Conservation (phyloP, 2,797 vertebrate species). For the Chaunax sp. region DNA sequence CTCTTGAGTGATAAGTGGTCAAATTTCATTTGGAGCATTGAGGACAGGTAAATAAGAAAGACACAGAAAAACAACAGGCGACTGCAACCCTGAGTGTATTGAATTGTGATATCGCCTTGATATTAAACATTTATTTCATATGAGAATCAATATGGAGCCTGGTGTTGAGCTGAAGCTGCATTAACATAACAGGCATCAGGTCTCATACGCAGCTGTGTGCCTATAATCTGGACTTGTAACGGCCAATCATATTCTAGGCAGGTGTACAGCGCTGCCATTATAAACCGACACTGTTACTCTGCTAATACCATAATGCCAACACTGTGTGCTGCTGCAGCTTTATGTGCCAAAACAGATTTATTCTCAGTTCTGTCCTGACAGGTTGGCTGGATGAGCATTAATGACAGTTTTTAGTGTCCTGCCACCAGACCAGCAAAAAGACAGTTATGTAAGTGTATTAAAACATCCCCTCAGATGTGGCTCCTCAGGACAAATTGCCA, state of each 20-base stretch:
- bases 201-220: too few relatives aligned
- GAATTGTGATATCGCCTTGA: not conserved
- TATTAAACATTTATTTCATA: not conserved
- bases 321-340: not conserved
- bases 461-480: constrained; percentile 16
- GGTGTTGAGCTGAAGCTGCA: not conserved
- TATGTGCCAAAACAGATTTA: not conserved
- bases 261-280: not conserved
- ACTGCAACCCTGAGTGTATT: too few relatives aligned
- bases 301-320: too few relatives aligned
- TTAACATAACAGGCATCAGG: too few relatives aligned
- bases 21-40: too few relatives aligned
- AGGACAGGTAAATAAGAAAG: too few relatives aligned
- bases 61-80: too few relatives aligned
- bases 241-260: not conserved
- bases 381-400: not conserved
- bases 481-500: constrained; percentile 40
- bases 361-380: not conserved
- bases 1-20: too few relatives aligned
- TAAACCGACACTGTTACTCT: not conserved
- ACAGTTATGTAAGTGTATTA: constrained; percentile 20
- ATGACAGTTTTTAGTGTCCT: constrained; percentile 5
- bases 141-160: not conserved
- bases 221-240: not conserved
- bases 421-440: constrained; percentile 5